Base-by-base conservation (phyloP, 2,113 vertebrate genomes). In the Nerophis ophidion region DNA sequence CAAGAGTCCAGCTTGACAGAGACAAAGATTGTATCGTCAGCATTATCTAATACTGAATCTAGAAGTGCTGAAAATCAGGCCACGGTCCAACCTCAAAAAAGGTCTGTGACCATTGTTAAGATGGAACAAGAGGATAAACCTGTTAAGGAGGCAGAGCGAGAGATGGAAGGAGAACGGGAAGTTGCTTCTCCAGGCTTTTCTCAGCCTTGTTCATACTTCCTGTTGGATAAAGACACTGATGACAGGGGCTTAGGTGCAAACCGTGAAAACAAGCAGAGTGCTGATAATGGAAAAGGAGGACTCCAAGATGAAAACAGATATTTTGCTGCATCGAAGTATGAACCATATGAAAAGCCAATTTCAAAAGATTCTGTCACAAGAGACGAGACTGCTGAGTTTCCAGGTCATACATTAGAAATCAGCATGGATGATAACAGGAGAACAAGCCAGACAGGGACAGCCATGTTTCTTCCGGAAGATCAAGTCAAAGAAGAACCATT, bases 141-240 rank as follows among this genome's bases (percentile, higher is more conserved):
- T 47, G 82, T 46, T 15, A 91, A 91, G 35, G 88, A 91, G 66
- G 76, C 85, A 17, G 83, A 86, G 61, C 72, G 84, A 58, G 89
- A 91, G 71, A 86, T 79, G 78, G 89, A 89, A 63, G 79, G 84
- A 72, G 89, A 91, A 54, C 75, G 86, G 61, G 87, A 90, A 48
- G 75, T 80, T 36, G 83, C 85, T 8, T 91, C 89, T 69, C 89
- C 90, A 13, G 86, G 84, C 47, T 70, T 84, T 15, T 67, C 82
- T 45, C 75, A 80, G 36, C 70, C 79, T 50, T 85, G 80, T 50
- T 83, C 86, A 6, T 84, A 84, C 72, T 85, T 87, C 16, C 69
- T 53, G 64, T 47, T 86, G 55, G 87, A 84, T 33, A 85, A 67
- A 69, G 68, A 87, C 34, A 61, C 79, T 4, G 66, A 74, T 7